Percentiles rank a stretch among this genome's conserved stretches.
Evolutionary conservation across 2,797 vertebrate genomes (phyloP).

Genomic region (Sebastes trivittatus): DNA sequence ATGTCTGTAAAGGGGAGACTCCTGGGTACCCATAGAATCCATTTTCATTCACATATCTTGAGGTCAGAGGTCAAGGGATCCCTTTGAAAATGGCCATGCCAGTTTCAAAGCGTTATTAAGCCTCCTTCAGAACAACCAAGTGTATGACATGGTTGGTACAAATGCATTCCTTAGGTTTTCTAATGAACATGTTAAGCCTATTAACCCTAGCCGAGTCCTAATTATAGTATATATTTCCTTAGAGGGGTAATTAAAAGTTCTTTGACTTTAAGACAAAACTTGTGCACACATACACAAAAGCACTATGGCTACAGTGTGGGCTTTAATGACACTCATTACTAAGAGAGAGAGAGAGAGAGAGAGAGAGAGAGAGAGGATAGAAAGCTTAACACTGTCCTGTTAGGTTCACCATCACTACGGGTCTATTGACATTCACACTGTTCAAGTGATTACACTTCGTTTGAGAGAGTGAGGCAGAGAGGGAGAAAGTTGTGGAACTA

Average conservation of each 20-base stretch:
- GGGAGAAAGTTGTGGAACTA: neutral
- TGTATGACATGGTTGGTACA: too few species aligned
- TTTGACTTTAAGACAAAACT: neutral
- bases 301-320: neutral
- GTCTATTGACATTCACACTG: constrained; percentile 8
- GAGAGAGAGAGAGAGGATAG: neutral
- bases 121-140: too few species aligned
- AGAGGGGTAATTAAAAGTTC: neutral
- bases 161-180: too few species aligned
- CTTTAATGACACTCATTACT: constrained; percentile 28
- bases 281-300: neutral
- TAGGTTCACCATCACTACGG: neutral
- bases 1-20: too few species aligned
- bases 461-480: neutral
- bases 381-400: neutral
- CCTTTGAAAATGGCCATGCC: too few species aligned
- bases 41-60: too few species aligned
- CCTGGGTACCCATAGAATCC: too few species aligned
- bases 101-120: too few species aligned
- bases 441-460: constrained; percentile 20
- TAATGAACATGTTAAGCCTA: too few species aligned
- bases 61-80: too few species aligned
- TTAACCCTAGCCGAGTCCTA: too few species aligned
- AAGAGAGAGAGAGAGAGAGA: neutral
- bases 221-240: neutral